Percentiles rank a stretch among this genome's conserved stretches.
phyloP scores from a whole-genome alignment of 2,888 invertebrate species.

The Aphidius colemani region DNA sequence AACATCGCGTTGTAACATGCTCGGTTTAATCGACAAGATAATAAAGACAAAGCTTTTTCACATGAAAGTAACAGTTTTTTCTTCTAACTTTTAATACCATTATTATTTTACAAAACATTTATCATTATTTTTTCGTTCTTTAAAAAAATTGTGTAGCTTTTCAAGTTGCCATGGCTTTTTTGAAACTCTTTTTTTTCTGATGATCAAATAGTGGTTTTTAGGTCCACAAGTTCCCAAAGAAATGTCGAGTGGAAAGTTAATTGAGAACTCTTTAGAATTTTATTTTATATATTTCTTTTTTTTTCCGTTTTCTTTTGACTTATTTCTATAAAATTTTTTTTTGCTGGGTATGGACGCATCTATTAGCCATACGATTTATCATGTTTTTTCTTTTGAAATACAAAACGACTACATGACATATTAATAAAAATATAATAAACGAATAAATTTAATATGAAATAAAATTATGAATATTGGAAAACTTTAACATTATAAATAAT shows the following conservation, averaged over 20 bases:
- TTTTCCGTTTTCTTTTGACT: background rate
- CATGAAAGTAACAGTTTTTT: conserved; percentile 1
- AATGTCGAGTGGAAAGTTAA: background rate
- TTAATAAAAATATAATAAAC: no score
- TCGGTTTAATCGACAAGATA: conserved; percentile 16
- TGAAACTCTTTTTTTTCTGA: background rate
- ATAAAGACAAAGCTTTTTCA: conserved; percentile 7
- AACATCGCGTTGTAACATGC: conserved; percentile 9
- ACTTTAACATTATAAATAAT: no score
- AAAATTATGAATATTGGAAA: no score
- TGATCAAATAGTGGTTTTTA: conserved; percentile 13
- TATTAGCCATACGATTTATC: no score
- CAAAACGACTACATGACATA: no score
- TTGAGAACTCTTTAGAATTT: background rate
- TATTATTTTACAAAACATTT: background rate
- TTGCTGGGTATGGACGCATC: no score
- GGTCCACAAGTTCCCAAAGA: background rate
- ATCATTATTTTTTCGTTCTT: background rate
- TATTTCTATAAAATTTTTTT: no score
- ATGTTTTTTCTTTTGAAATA: no score
- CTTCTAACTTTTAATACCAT: background rate
- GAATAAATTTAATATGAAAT: no score
- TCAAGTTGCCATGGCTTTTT: conserved; percentile 10
- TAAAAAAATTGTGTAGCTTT: conserved; percentile 3
- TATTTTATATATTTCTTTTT: conserved; percentile 11